Base-by-base conservation (phyloP, 2,113 vertebrate genomes). In the Prietella phreatophila region DNA sequence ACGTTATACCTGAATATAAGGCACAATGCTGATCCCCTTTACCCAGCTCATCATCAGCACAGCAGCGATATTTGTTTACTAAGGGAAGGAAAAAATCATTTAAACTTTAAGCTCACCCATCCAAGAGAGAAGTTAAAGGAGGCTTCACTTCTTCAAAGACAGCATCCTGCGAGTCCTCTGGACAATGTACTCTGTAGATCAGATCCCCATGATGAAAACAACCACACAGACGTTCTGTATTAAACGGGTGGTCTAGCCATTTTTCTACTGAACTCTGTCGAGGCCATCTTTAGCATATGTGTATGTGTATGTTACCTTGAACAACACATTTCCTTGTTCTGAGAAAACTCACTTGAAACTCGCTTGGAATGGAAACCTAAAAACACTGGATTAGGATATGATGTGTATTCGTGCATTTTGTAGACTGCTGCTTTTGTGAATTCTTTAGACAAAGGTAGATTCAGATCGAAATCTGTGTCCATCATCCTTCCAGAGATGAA, bases 61-160 rank as follows among this genome's bases (percentile, higher is more conserved):
- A 73, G 30, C 65, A 30, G 63, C 27, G 27, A 65, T 65, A 65
- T 14, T 65, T 11, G 2, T 65, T 65, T 65, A 13, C 27, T 14
- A 65, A n/a, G 3, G 2, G 63, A 67, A 67, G 13, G 61, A 11
- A 56, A 17, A 47, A 33, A n/a, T 30, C 0, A 9, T 56, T 19
- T 61, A 0, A 82, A 39, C 19, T 25, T 42, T 22, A 22, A 73
- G 19, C 96, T 96, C 87, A 97, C 96, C 96, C 96, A 27, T 97
- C 97, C 25, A 97, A 88, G 30, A 98, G 93, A 56, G 96, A 97
- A 0, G 94, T 96, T 17, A 97, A 93, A 50, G 97, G 95, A 10
- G 96, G 96, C 13, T 94, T 92, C 80, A 97, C 94, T 9, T 97
- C 97, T 6, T 90, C 93, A 94, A 96, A 97, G 39, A 97, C 95